Percentiles rank a stretch among this genome's conserved stretches.
Evolutionary conservation across 2,113 vertebrate genomes (phyloP).

Genomic region (Podilymbus podiceps): DNA sequence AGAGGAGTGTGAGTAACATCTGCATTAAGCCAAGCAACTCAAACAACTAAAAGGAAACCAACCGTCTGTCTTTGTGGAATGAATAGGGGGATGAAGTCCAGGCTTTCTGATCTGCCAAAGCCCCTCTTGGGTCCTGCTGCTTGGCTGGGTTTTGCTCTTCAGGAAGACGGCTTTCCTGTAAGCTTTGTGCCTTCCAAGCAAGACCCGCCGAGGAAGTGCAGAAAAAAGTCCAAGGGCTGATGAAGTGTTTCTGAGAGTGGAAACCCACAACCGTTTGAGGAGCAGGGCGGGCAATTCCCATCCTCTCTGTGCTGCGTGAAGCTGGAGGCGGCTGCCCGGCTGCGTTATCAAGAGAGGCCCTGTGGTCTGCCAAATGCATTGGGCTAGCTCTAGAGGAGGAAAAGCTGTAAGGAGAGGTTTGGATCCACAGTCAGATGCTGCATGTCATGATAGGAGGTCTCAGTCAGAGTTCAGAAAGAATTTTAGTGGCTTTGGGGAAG

Average conservation of each 20-base stretch:
- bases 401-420: background rate
- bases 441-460: background rate
- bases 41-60: background rate
- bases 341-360: background rate
- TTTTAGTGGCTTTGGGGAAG: background rate
- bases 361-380: background rate
- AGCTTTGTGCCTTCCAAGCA: background rate
- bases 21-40: background rate
- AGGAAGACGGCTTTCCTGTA: background rate
- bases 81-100: background rate
- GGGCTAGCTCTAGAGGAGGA: background rate
- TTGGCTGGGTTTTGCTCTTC: background rate
- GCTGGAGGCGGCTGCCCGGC: background rate
- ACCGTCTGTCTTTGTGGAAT: background rate
- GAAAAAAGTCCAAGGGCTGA: background rate
- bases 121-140: background rate
- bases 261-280: background rate
- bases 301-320: background rate
- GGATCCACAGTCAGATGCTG: background rate
- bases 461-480: background rate
- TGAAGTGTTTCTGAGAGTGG: background rate
- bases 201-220: background rate
- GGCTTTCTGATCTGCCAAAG: background rate
- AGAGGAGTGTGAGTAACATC: background rate
- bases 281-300: background rate